Evolutionary conservation across 2,113 vertebrate genomes (phyloP).

Genomic region (Nibea albiflora): DNA sequence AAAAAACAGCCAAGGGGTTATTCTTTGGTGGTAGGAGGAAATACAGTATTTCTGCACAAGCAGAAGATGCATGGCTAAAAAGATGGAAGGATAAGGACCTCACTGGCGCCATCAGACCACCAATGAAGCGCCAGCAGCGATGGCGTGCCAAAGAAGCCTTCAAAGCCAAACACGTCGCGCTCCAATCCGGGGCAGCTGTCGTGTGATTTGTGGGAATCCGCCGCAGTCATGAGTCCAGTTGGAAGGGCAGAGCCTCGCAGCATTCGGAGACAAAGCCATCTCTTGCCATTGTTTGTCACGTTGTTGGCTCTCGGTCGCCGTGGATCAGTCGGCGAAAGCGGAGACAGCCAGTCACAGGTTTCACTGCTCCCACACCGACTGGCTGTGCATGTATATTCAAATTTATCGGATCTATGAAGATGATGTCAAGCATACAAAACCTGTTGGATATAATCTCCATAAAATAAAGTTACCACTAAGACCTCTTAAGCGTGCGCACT

Average conservation of each 20-base stretch:
- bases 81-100: constrained; percentile 10
- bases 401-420: not conserved
- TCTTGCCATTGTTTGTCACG: constrained; percentile 9
- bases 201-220: constrained; percentile 18
- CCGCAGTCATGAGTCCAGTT: constrained; percentile 6
- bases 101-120: constrained; percentile 10
- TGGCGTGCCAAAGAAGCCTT: constrained; percentile 16
- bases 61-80: constrained; percentile 26
- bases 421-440: not conserved
- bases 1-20: not conserved
- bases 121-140: constrained; percentile 24
- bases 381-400: not conserved
- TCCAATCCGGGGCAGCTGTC: constrained; percentile 24
- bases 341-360: not conserved
- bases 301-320: not conserved
- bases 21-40: constrained; percentile 10
- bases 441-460: constrained; percentile 11
- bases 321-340: not conserved
- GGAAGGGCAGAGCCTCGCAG: constrained; percentile 13
- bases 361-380: not conserved
- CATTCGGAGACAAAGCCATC: constrained; percentile 21
- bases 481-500: constrained; percentile 10
- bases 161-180: constrained; percentile 24
- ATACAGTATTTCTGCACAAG: not conserved
- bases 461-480: constrained; percentile 27